A percentile compares a stretch with the other conserved stretches of the same genome.
These are phyloP conservation scores for Enteromius afrohamiltoni DNA, from an alignment of 2,797 vertebrate species.

Conservation along the genomic window DNA sequence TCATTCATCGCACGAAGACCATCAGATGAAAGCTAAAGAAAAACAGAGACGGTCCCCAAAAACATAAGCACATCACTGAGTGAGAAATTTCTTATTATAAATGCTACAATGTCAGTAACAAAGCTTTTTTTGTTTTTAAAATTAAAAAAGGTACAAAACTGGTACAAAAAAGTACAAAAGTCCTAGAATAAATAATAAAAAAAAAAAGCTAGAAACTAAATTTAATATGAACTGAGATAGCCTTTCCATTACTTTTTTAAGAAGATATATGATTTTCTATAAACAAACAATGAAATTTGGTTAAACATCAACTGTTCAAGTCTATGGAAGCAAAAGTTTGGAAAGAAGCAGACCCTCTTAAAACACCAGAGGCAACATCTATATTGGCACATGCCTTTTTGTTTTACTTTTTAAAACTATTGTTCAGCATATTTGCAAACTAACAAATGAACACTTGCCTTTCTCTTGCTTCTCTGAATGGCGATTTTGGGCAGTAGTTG, in stretches of 20 bases:
- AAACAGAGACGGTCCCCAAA: neutral
- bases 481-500: conserved; percentile 84
- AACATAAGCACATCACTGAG: neutral
- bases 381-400: neutral
- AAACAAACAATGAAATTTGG: neutral
- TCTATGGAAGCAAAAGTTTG: neutral
- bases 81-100: neutral
- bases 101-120: neutral
- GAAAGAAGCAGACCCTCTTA: neutral
- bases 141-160: neutral
- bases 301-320: neutral
- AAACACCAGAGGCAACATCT: too few species aligned
- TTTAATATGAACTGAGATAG: neutral
- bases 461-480: conserved; percentile 82
- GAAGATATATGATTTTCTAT: neutral
- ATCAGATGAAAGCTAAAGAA: conserved; percentile 84
- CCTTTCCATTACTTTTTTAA: neutral
- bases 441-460: conserved; percentile 70
- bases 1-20: conserved; percentile 82
- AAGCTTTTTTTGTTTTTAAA: neutral
- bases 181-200: too few species aligned
- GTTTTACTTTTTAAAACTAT: neutral
- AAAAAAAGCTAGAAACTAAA: neutral
- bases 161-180: neutral
- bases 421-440: neutral